These are phyloP conservation scores for Caranx ignobilis DNA, from an alignment of 2,113 vertebrate species.

Conservation along the genomic window DNA sequence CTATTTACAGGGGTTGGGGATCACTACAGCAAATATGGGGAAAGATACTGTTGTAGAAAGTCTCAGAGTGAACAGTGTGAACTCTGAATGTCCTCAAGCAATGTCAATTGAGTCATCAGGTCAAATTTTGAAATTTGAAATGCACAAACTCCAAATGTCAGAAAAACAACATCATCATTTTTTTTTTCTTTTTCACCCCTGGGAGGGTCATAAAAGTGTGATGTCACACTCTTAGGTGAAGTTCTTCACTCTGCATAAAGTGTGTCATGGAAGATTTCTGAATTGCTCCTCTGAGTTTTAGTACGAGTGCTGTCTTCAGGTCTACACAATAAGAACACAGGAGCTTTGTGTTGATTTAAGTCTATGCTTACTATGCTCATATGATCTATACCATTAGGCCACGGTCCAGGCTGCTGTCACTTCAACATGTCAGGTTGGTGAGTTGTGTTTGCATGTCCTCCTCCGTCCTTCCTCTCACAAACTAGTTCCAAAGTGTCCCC, in stretches of 20 bases:
- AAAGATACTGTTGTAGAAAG: too few species aligned
- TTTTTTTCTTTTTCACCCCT: too few species aligned
- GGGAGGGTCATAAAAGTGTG: too few species aligned
- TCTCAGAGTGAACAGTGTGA: too few species aligned
- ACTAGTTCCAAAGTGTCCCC: conserved; percentile 65
- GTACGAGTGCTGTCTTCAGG: background rate
- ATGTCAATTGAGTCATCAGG: background rate
- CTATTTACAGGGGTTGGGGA: too few species aligned
- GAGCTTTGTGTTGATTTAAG: background rate
- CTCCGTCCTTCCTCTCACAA: conserved; percentile 56
- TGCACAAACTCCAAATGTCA: background rate
- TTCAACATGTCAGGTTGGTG: conserved; percentile 19
- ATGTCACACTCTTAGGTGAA: background rate
- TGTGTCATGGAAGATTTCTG: too few species aligned
- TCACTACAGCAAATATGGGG: too few species aligned
- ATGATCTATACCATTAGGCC: background rate
- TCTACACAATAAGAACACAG: background rate
- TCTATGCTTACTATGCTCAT: background rate
- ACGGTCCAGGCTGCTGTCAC: background rate
- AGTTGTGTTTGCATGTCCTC: conserved; percentile 42
- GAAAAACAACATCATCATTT: background rate
- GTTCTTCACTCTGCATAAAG: too few species aligned
- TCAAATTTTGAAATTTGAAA: background rate
- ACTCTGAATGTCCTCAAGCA: too few species aligned
- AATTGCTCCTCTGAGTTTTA: background rate